Evolutionary conservation across 2,113 vertebrate genomes (phyloP), one percentile per base, ranked within the genome.

Genomic region (Eidolon helvum): DNA sequence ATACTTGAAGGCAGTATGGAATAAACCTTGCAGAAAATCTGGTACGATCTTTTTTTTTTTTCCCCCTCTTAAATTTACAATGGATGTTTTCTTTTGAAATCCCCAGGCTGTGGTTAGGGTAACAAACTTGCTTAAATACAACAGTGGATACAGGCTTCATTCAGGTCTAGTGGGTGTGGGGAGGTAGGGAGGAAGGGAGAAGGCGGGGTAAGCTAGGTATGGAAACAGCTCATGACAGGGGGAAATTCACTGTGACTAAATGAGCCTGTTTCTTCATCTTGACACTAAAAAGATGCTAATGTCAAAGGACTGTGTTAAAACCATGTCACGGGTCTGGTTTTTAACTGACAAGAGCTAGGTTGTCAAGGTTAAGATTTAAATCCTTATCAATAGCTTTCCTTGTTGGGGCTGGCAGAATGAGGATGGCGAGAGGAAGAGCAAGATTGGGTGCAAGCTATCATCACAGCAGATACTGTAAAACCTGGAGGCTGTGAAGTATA

Each of bases 1-100:
- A 94, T 98, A 84, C 93, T 97, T 96, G 97, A 97, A 98, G 98
- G 98, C 96, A 94, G 97, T 91, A 92, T 98, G 97, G 97, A 91
- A 97, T 69, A 97, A 98, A 87, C 90, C 96, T 97, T 68, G 7
- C 89, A 97, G 94, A 53, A 1, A 96, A 97, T 94, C 98, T 93
- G 74, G 96, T 87, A 92, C 40, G 96, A 96, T 87, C 89, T 90
- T 93, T 91, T 66, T 89, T 96, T 86, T 33, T 92, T 97, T 68
- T 74, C 45, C 95, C 97, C 96, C 83, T 1, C 97, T 97, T 92
- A 0, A 69, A 79, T 78, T 87, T 97, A 97, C 94, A 97, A 91
- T 98, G 83, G 97, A 71, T 98, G 96, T 83, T 65, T 95, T 93
- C 63, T 68, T 97, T 97, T 94, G 72, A 94, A 97, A 89, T 97